Evolutionary conservation across 1,140 invertebrate genomes (phyloP).

Genomic region (Tetramorium alpestre): DNA sequence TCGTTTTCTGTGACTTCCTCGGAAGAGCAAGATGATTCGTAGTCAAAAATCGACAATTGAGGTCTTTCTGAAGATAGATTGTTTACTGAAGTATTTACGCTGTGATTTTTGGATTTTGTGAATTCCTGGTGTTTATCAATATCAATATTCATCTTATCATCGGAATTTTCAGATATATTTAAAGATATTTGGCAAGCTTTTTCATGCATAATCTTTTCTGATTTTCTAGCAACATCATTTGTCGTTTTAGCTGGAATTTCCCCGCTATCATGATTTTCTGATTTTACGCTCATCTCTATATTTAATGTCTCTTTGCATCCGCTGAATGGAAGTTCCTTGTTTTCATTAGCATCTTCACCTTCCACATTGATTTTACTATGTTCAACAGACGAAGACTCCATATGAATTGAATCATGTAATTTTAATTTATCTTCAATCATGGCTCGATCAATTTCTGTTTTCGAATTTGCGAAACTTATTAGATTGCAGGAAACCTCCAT

Average conservation of each 20-base stretch:
- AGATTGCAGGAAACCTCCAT: not conserved
- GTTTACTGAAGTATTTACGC: not conserved
- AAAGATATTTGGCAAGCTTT: not conserved
- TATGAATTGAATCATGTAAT: not conserved
- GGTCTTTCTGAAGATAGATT: constrained; percentile 11
- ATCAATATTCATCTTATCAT: not conserved
- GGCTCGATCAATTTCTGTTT: not conserved
- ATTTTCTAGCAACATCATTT: not conserved
- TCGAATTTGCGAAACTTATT: not conserved
- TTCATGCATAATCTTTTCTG: not conserved
- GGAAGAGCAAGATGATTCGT: not conserved
- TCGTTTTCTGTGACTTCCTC: constrained; percentile 2
- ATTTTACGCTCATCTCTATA: not conserved
- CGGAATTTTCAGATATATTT: not conserved
- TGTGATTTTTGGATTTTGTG: not conserved
- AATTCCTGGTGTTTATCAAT: not conserved
- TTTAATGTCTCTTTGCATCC: not conserved
- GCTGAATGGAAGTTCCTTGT: not conserved
- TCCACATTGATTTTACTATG: not conserved
- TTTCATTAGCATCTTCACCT: not conserved
- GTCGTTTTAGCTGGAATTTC: not conserved
- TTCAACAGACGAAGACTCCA: not conserved
- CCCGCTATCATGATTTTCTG: not conserved
- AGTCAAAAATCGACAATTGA: constrained; percentile 5
- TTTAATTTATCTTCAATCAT: not conserved